phyloP scores from a whole-genome alignment of 2,888 invertebrate genomes.

The Synanthedon formicaeformis region DNA sequence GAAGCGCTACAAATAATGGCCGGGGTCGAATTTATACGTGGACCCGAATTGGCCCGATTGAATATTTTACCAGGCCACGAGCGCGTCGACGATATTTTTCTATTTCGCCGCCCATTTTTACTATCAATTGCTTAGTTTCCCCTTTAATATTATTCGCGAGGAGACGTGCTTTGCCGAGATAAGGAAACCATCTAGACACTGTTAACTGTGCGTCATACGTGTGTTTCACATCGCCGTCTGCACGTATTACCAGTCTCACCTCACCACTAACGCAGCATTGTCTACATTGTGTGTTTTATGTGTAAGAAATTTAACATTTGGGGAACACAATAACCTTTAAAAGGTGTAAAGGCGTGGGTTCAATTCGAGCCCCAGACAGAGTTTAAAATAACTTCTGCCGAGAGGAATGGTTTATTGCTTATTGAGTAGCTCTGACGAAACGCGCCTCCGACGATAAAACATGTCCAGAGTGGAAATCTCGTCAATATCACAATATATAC shows the following conservation, averaged over 20 bases:
- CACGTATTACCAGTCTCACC: not conserved
- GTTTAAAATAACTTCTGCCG: conserved; percentile 64
- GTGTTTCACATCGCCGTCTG: not conserved
- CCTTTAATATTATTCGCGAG: conserved; percentile 60
- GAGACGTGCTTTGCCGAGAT: conserved; percentile 18
- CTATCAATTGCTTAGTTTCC: conserved; percentile 68
- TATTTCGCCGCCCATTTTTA: conserved; percentile 65
- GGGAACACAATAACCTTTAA: conserved; percentile 66
- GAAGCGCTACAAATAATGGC: conserved; percentile 66
- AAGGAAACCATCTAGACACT: conserved; percentile 11
- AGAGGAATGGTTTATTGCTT: conserved; percentile 69
- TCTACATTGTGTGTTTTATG: not conserved
- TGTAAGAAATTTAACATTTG: conserved; percentile 32
- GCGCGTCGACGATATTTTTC: conserved; percentile 66
- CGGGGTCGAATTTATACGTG: conserved; percentile 63
- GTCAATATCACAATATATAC: conserved; percentile 60
- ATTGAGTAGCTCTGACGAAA: conserved; percentile 66
- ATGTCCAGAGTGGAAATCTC: conserved; percentile 59
- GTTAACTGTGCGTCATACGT: not conserved
- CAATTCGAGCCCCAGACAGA: conserved; percentile 47
- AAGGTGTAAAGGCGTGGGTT: conserved; percentile 64
- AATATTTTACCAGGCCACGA: conserved; percentile 69
- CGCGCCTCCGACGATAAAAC: conserved; percentile 60
- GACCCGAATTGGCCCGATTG: conserved; percentile 67
- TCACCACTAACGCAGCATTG: not conserved